A percentile compares a stretch with the other conserved stretches of the same genome.
Evolutionary conservation across 2,113 vertebrate species (phyloP).

Genomic region (Amia ocellicauda): DNA sequence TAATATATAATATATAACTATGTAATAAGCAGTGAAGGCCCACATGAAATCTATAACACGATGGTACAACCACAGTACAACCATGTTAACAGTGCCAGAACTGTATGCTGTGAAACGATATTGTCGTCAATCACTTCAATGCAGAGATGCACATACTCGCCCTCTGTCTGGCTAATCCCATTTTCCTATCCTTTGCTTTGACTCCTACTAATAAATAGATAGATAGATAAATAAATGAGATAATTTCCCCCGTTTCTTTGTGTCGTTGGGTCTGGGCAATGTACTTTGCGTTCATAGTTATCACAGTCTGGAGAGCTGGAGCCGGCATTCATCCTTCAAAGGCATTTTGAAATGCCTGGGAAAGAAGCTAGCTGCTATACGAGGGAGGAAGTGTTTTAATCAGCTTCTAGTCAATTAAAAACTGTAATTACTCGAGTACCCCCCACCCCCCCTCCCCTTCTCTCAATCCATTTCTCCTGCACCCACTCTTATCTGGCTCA

Average conservation of each 20-base stretch:
- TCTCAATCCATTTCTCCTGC: background rate
- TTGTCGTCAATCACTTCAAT: no score
- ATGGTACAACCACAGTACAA: no score
- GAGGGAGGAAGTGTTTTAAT: background rate
- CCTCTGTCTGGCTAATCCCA: no score
- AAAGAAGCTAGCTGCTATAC: background rate
- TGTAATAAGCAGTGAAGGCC: no score
- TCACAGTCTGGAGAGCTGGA: background rate
- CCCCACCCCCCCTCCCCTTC: background rate
- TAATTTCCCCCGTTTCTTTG: background rate
- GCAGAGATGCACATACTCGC: no score
- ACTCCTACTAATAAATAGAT: no score
- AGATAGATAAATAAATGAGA: no score
- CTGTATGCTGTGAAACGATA: no score
- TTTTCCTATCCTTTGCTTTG: no score
- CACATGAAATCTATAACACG: no score
- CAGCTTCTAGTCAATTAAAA: background rate
- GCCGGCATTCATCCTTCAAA: background rate
- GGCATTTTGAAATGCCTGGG: background rate
- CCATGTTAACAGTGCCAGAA: no score
- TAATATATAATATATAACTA: no score
- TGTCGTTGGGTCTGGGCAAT: background rate
- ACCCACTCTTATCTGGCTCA: background rate
- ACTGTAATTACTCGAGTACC: background rate
- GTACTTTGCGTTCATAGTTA: background rate